phyloP scores from a whole-genome alignment of 2,797 vertebrate species.

The Arrhamphus sclerolepis region DNA sequence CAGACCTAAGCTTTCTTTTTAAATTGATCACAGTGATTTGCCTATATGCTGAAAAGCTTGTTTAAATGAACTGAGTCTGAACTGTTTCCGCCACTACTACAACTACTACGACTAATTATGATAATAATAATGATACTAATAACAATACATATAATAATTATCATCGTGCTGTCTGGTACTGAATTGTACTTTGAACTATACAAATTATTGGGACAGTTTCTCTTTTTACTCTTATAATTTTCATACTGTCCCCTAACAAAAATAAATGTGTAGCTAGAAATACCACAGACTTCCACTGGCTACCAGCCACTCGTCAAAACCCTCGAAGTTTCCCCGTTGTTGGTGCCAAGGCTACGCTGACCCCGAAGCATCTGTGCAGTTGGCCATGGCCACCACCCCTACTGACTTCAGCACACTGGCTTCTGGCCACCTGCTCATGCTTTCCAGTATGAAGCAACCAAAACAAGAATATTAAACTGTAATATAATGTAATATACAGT shows the following conservation, averaged over 20 bases:
- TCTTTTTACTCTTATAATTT: neutral
- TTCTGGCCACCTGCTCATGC: conserved; percentile 12
- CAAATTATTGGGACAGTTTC: neutral
- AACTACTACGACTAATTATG: neutral
- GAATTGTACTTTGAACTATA: no score
- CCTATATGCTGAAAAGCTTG: no score
- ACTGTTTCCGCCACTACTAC: no score
- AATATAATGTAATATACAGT: no score
- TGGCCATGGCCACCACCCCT: neutral
- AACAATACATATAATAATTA: no score
- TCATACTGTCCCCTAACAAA: neutral
- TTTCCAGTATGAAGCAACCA: conserved; percentile 3
- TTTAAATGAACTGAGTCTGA: no score
- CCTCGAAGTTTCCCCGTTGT: conserved; percentile 14
- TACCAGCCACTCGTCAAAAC: conserved; percentile 29
- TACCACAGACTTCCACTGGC: conserved; percentile 10
- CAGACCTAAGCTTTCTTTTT: neutral
- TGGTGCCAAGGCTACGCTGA: conserved; percentile 15
- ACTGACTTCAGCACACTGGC: conserved; percentile 19
- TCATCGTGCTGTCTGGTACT: no score
- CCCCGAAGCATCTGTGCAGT: neutral
- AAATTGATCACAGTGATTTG: neutral
- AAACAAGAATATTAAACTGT: conserved; percentile 7
- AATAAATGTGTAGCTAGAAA: neutral
- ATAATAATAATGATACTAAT: no score